These are phyloP conservation scores for Bucorvus abyssinicus DNA, from an alignment of 2,797 vertebrate species.

Conservation along the genomic window DNA sequence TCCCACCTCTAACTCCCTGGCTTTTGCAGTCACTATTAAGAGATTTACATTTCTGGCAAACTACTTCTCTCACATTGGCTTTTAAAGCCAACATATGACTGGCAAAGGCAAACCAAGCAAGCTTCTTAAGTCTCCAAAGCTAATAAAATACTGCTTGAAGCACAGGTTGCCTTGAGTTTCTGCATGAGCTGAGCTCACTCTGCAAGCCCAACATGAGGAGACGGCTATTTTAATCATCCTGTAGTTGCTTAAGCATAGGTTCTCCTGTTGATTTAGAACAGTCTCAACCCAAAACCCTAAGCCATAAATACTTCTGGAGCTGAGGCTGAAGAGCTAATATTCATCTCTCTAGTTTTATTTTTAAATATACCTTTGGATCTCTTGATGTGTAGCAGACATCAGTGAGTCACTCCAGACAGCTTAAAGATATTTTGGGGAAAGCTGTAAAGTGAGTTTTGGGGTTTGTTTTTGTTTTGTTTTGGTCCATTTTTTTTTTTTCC, in stretches of 20 bases:
- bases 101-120: background rate
- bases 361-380: slow-evolving; percentile 12
- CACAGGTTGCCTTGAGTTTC: background rate
- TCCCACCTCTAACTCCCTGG: background rate
- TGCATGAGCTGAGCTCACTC: background rate
- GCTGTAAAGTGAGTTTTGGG: background rate
- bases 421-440: slow-evolving; percentile 51
- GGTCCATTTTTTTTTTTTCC: no score
- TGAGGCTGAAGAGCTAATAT: slow-evolving; percentile 9
- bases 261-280: slow-evolving; percentile 58
- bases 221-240: slow-evolving; percentile 57
- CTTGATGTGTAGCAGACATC: background rate
- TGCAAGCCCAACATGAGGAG: slow-evolving; percentile 23
- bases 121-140: background rate
- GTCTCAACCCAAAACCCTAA: slow-evolving; percentile 37
- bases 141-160: slow-evolving; percentile 30
- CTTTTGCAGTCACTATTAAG: background rate
- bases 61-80: background rate
- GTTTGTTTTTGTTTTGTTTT: background rate
- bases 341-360: slow-evolving; percentile 42
- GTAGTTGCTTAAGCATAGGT: slow-evolving; percentile 50
- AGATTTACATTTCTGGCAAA: background rate
- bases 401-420: slow-evolving; percentile 34
- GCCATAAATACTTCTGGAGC: slow-evolving; percentile 45
- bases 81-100: background rate